Evolutionary conservation across 1,140 invertebrate species (phyloP), one percentile per base, ranked within the genome.

Genomic region (Glossosoma conforme): DNA sequence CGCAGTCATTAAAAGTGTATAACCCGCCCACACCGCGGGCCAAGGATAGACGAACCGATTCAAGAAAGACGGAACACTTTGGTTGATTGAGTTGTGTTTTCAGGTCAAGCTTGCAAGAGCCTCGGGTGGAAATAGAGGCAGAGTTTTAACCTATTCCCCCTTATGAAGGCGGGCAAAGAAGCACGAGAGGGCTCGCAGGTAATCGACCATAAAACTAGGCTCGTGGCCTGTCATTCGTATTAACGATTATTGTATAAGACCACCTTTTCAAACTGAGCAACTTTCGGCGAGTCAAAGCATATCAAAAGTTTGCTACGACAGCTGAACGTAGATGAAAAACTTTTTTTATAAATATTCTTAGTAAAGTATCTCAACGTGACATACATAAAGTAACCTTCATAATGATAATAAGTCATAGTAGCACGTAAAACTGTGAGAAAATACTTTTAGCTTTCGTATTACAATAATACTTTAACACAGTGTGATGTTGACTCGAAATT

Each of bases 71-170:
- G 44, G 41, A 57, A 57, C 55, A 57, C 55, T 57, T 57, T 57
- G 55, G 49, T 49, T 57, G 55, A 57, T 57, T 57, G 55, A 57
- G 55, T 57, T 57, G 55, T 57, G 55, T 56, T 56, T 52, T 48
- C 38, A 49, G 49, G 54, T 56, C 43, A 56, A 56, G 44, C 48
- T 45, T 47, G 47, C 41, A 56, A 46, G 50, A 47, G 42, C 35
- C 35, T 14, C 10, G 14, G 21, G 35, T 3, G 21, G 35, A 25
- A 24, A 21, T n/a, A 13, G 14, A 32, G 18, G 45, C 15, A 9
- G 44, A 6, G 25, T 28, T n/a, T n/a, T 8, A 28, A 28, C 6
- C 25, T 28, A 8, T 28, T 8, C 6, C n/a, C 6, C 6, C 25
- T 28, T 28, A 8, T n/a, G 14, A 37, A 6, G 6, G 14, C 17